Evolutionary conservation across 2,888 invertebrate species (phyloP), one percentile per base, ranked within the genome.

Genomic region (Linnaemya tessellans): DNA sequence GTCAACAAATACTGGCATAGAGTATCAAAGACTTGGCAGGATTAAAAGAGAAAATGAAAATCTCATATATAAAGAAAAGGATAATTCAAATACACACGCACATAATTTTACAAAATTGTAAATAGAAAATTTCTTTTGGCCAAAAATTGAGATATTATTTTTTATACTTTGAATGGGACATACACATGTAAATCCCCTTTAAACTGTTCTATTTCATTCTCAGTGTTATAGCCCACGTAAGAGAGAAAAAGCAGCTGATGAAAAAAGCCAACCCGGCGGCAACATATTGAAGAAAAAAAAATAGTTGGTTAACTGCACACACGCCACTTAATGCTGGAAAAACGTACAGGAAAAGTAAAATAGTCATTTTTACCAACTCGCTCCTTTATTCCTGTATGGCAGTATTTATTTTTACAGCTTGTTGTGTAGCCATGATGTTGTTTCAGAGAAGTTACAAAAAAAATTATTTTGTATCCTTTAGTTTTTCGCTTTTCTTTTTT

Each of bases 61-160:
- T 67, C 71, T 60, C 70, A 78, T 67, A 49, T 54, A 46, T 54
- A 46, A 20, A 58, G 43, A 49, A 73, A 73, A 67, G 35, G 30
- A 56, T 25, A 9, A 51, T 54, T 15, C 68, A 68, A 70, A 71
- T 25, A 22, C 64, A 51, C 25, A 51, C 43, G 41, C 22, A 67
- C 11, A 41, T 20, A n/a, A 51, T 20, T 30, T 49, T 62, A 4
- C 11, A 35, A 54, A 58, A 67, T 46, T 13, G 9, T 64, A 58
- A 25, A 41, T 43, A 13, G 43, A 64, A 15, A 65, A 18, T 0
- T 10, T 15, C 22, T 64, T 60, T 58, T 62, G 68, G 25, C 51
- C 3, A 41, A 78, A 71, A 82, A 70, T 58, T 25, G 49, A 71
- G 75, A 75, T 75, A 75, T 75, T 71, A 75, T 73, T 84, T 70